Conservation (phyloP, 2,113 vertebrate species). For the Chinchilla lanigera region DNA sequence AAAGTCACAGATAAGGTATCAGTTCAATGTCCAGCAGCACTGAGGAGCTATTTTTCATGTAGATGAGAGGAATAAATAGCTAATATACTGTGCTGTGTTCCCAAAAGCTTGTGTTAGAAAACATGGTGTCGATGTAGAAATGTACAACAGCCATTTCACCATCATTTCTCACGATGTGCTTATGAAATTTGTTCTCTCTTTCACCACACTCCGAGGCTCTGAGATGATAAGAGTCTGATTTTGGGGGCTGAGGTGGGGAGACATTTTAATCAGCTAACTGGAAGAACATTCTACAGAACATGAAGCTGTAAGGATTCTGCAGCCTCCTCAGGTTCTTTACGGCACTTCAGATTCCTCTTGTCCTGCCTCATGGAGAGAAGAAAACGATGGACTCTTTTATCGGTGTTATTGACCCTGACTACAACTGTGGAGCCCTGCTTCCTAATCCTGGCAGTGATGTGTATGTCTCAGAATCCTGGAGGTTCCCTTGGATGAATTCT, state of each 20-base stretch:
- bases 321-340: no score
- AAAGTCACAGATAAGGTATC: neutral
- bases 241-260: neutral
- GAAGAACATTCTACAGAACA: neutral
- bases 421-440: neutral
- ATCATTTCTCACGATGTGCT: neutral
- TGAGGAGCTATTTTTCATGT: neutral
- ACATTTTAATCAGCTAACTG: neutral
- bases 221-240: neutral
- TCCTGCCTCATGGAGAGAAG: neutral
- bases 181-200: neutral
- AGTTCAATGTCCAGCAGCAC: neutral
- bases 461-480: neutral
- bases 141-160: neutral
- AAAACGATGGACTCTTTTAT: neutral
- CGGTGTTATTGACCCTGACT: neutral
- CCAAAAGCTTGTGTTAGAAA: neutral
- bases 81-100: neutral
- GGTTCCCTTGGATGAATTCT: neutral
- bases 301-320: neutral
- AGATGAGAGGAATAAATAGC: neutral
- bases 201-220: neutral
- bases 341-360: no score
- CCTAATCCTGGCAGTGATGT: rapidly evolving
- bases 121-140: neutral